Conservation (phyloP, 2,888 invertebrate genomes). For the Acanthacorydalis orientalis region DNA sequence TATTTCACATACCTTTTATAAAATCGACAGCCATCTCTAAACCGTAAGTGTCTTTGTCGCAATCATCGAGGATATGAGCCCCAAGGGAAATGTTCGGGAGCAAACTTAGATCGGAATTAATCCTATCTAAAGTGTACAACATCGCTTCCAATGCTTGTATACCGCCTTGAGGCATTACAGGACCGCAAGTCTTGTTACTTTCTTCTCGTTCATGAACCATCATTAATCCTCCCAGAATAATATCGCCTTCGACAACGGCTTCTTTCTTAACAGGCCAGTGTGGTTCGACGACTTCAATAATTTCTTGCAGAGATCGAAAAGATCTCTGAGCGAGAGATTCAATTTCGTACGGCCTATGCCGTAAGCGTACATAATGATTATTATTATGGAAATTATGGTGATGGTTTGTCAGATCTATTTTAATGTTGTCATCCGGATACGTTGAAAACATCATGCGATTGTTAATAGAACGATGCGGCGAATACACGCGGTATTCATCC, state of each 20-base stretch:
- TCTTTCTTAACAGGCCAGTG: conserved; percentile 62
- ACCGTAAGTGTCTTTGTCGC: conserved; percentile 83
- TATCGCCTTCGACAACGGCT: conserved; percentile 66
- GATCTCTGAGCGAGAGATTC: neutral
- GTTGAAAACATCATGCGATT: neutral
- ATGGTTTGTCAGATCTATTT: neutral
- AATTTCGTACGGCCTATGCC: neutral
- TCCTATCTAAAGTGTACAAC: conserved; percentile 69
- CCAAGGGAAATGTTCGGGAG: conserved; percentile 62
- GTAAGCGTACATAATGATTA: neutral
- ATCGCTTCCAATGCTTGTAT: conserved; percentile 75
- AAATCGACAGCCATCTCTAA: conserved; percentile 86
- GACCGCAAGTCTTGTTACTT: conserved; percentile 54
- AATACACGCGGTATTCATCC: neutral
- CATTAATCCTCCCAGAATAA: conserved; percentile 76
- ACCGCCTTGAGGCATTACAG: conserved; percentile 79
- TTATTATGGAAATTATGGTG: neutral
- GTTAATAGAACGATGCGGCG: neutral
- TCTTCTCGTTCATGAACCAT: conserved; percentile 83
- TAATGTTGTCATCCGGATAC: neutral
- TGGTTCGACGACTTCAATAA: neutral
- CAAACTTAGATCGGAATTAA: conserved; percentile 40
- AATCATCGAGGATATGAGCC: conserved; percentile 77
- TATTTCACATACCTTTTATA: conserved; percentile 59
- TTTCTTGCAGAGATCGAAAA: conserved; percentile 4